phyloP scores from a whole-genome alignment of 2,113 vertebrate genomes.

The Petaurus breviceps region DNA sequence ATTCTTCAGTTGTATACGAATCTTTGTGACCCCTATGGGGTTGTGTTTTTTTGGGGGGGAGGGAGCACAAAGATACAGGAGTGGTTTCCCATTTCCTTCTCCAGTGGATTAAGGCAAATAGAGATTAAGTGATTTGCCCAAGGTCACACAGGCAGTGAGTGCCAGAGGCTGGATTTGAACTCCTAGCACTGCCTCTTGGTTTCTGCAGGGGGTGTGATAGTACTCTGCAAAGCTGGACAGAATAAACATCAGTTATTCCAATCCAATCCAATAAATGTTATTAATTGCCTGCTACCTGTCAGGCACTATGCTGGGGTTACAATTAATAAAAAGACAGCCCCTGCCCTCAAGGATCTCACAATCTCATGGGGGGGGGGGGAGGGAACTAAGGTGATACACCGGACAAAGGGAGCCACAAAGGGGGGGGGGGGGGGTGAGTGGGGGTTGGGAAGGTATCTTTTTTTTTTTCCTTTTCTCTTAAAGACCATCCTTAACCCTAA shows the following conservation, averaged over 20 bases:
- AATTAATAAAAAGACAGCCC: background rate
- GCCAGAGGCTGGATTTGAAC: background rate
- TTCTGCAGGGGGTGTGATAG: background rate
- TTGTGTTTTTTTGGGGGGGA: background rate
- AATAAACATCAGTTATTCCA: background rate
- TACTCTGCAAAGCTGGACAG: background rate
- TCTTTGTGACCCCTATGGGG: background rate
- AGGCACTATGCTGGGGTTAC: background rate
- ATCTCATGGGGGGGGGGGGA: background rate
- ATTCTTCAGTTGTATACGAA: background rate
- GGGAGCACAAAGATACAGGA: background rate
- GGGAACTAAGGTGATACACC: too few species aligned
- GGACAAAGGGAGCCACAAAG: background rate
- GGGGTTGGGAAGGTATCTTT: background rate
- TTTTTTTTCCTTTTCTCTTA: too few species aligned
- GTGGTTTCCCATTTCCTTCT: background rate
- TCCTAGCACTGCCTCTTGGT: background rate
- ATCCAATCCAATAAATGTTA: background rate
- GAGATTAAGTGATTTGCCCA: background rate
- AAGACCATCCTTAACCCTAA: too few species aligned
- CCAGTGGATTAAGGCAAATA: background rate
- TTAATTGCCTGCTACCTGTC: background rate
- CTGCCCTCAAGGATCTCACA: background rate
- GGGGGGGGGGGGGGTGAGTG: background rate
- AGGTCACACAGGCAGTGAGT: background rate